Evolutionary conservation across 2,888 invertebrate species (phyloP), one percentile per base, ranked within the genome.

Genomic region (Sclerodermus sp.): DNA sequence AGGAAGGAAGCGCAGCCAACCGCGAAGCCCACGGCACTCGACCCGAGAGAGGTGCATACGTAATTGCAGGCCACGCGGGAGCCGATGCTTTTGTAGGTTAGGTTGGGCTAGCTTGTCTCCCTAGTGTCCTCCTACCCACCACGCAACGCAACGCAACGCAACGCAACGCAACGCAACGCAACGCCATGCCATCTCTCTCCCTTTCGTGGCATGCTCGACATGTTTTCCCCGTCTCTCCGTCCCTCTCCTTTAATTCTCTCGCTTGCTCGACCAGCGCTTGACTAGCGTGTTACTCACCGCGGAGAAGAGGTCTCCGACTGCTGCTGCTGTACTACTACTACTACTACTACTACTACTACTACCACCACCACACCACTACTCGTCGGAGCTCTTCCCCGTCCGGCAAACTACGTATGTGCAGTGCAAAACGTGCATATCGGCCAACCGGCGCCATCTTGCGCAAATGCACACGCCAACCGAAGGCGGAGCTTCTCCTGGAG

Each of bases 1-100:
- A 75, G 76, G 76, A 76, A 76, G 76, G 76, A 76, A 76, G 74
- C 74, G 74, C 75, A 73, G 68, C 76, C 68, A 71, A 76, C 74
- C 75, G 76, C 67, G 70, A 71, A 72, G 74, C 72, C 72, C 66
- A 67, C 68, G 64, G 67, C 23, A 23, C 8, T 23, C 23, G 66
- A 64, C 66, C 69, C 60, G 59, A 61, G 69, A 72, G 72, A 70
- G 73, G 71, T 74, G 72, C 73, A 73, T 74, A 68, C 71, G 68
- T 76, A 73, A 75, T 74, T 74, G 67, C 71, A 66, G 70, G 66
- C 68, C 70, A 64, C 71, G 59, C 68, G 62, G 59, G 54, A 60
- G 61, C 59, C 60, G 65, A 65, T 63, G 66, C 64, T 70, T 66
- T 65, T 53, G 51, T 59, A 44, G 47, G 49, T 55, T 53, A 51